Evolutionary conservation across 2,113 vertebrate species (phyloP), one percentile per base, ranked within the genome.

Genomic region (Rousettus leschenaultii): DNA sequence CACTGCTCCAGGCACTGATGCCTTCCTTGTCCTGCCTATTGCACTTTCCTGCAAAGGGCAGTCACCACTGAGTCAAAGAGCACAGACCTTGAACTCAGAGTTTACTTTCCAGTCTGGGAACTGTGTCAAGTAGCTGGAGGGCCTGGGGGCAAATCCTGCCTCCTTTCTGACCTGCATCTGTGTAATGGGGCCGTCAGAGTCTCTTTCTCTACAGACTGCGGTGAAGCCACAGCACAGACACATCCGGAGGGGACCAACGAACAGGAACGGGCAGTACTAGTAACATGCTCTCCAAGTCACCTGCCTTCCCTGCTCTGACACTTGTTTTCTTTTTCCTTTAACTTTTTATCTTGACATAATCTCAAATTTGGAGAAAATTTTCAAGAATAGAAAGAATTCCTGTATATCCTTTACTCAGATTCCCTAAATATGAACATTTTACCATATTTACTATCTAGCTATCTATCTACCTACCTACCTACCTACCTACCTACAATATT

Each of bases 361-460:
- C 88, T 73, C 48, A 24, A 40, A 28, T 45, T 22, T 93, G 30
- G 51, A 94, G 57, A 61, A 78, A 85, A 73, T 43, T 51, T 80
- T 45, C 13, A 80, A 75, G 63, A 93, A 89, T 7, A 88, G 85
- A 71, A 91, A 85, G n/a, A 82, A 87, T 43, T 66, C 38, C n/a
- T 84, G 4, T 57, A 22, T 33, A 48, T 24, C 21, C 38, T 82
- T 83, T 15, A 78, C 26, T 59, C 48, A n/a, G 63, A 78, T 45
- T 65, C 28, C 13, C 70, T 73, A 83, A 61, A 79, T 35, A 65
- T 5, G 2, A 71, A 53, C 12, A 63, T 65, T 45, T 92, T 57
- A 66, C 55, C 78, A 74, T 51, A 53, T 84, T 75, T 85, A 59
- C 30, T 79, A 70, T 94, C 6, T 45, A 45, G n/a, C n/a, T 43